A percentile compares a stretch with the other conserved stretches of the same genome.
phyloP scores from a whole-genome alignment of 2,888 invertebrate species.

The Metalampra italica region DNA sequence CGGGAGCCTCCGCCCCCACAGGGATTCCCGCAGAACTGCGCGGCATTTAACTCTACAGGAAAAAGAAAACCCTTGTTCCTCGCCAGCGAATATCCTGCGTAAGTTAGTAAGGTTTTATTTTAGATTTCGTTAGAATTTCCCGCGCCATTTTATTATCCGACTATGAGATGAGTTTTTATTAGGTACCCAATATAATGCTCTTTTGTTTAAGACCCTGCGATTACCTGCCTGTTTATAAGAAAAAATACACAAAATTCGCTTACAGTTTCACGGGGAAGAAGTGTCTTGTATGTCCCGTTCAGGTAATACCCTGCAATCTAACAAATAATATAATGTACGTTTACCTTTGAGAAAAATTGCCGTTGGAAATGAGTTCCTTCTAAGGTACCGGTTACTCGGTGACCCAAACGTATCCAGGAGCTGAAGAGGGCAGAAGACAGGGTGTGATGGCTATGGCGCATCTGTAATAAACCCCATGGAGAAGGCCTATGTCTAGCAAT shows the following conservation, averaged over 20 bases:
- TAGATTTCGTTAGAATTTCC: not conserved
- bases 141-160: not conserved
- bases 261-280: conserved; percentile 66
- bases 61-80: conserved; percentile 52
- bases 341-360: too few relatives aligned
- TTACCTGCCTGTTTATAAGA: conserved; percentile 54
- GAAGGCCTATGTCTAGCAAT: too few relatives aligned
- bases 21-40: conserved; percentile 46
- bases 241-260: conserved; percentile 57
- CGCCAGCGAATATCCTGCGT: conserved; percentile 52
- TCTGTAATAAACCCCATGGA: too few relatives aligned
- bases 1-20: conserved; percentile 29
- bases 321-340: too few relatives aligned
- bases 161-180: too few relatives aligned
- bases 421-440: too few relatives aligned
- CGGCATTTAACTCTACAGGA: conserved; percentile 63
- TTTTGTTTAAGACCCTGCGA: conserved; percentile 54
- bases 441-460: too few relatives aligned
- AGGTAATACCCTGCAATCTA: conserved; percentile 32
- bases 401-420: too few relatives aligned
- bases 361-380: too few relatives aligned
- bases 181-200: too few relatives aligned
- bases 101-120: too few relatives aligned
- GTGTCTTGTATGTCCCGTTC: conserved; percentile 53
- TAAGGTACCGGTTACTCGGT: too few relatives aligned